Percentiles rank a stretch among this genome's conserved stretches.
These are phyloP conservation scores for Holothuria glaberrima DNA, from an alignment of 35 echinoderm and acorn worm species.

Conservation along the genomic window DNA sequence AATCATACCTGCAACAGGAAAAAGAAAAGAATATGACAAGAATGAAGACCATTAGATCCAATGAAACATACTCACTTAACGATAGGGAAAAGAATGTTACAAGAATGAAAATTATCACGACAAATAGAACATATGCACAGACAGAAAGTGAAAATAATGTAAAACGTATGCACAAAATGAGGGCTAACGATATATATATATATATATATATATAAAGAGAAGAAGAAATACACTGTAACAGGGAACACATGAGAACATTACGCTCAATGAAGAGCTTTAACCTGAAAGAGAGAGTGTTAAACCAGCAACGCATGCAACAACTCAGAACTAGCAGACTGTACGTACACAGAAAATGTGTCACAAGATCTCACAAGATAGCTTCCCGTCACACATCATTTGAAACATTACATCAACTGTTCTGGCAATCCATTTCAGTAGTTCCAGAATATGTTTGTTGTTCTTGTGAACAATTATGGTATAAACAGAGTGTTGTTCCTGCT, in stretches of 20 bases:
- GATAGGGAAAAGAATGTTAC: constrained; percentile 41
- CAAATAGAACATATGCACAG: background rate
- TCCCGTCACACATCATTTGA: constrained; percentile 10
- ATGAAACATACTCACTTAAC: constrained; percentile 22
- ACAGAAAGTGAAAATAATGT: background rate
- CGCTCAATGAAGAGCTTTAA: background rate
- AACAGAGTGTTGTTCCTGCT: constrained; percentile 20
- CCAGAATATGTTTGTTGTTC: constrained; percentile 50
- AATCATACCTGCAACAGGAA: constrained; percentile 26
- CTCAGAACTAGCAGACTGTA: background rate
- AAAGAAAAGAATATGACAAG: constrained; percentile 14
- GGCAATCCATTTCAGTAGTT: constrained; percentile 9
- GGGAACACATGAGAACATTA: background rate
- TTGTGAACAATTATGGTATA: constrained; percentile 67
- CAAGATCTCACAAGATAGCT: background rate
- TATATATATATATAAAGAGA: too few relatives aligned
- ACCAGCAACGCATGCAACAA: background rate
- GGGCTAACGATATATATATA: background rate
- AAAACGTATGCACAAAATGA: background rate
- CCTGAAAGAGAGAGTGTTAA: background rate
- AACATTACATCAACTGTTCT: constrained; percentile 25
- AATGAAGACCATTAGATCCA: background rate
- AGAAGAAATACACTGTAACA: background rate
- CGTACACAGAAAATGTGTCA: background rate
- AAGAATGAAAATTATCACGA: constrained; percentile 24